Evolutionary conservation across 2,888 invertebrate genomes (phyloP).

Genomic region (Drosophila nigritarsus): DNA sequence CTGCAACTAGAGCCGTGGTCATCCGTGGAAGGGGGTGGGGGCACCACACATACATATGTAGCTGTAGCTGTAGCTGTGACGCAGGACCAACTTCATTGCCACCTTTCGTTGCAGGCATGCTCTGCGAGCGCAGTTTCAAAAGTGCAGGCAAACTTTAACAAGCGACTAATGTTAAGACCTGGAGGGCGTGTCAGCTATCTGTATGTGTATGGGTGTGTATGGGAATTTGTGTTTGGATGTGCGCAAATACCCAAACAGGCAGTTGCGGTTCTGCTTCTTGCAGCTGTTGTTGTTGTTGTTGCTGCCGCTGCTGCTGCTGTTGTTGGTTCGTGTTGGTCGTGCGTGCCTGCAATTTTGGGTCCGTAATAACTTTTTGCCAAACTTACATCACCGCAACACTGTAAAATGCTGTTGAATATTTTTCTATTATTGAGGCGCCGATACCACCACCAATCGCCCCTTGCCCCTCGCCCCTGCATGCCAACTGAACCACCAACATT

Average conservation of each 20-base stretch:
- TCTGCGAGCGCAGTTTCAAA: constrained; percentile 12
- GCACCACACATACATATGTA: not conserved
- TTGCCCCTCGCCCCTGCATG: not conserved
- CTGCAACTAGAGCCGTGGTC: not conserved
- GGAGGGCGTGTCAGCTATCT: constrained; percentile 23
- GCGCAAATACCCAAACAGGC: constrained; percentile 27
- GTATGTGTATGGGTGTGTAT: constrained; percentile 26
- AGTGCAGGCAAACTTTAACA: constrained; percentile 56
- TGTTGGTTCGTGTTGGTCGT: constrained; percentile 40
- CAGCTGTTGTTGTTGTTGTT: not conserved
- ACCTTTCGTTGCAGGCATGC: not conserved
- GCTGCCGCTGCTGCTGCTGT: not conserved
- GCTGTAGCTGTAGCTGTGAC: not conserved
- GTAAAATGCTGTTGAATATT: constrained; percentile 76
- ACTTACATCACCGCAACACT: constrained; percentile 75
- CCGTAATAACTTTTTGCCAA: constrained; percentile 57
- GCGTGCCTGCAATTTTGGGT: constrained; percentile 56
- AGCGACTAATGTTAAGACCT: constrained; percentile 48
- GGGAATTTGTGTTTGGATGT: constrained; percentile 24
- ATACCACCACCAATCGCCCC: not conserved
- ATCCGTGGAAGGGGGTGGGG: not conserved
- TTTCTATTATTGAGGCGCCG: constrained; percentile 68
- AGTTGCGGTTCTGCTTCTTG: constrained; percentile 9
- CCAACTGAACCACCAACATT: not conserved
- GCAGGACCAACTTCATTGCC: constrained; percentile 33